Base-by-base conservation (phyloP, 2,113 vertebrate genomes). In the Sceloporus tristichus region DNA sequence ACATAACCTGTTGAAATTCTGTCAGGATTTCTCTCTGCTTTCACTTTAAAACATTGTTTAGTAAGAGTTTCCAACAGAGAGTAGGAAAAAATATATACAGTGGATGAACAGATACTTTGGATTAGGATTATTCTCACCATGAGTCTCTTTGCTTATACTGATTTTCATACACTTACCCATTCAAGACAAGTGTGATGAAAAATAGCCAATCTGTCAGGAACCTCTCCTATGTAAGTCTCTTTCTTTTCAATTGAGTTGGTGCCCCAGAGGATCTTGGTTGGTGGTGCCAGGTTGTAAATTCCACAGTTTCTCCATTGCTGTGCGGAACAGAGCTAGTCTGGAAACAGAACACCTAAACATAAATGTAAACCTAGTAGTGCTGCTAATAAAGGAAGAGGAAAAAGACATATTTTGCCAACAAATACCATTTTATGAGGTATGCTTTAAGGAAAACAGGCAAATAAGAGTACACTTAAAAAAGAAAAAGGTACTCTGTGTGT, bases 1-100 rank as follows among this genome's bases (percentile, higher is more conserved):
- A 95, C 90, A 90, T 94, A 96, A 96, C 95, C 96, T 97, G 95
- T 94, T 95, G 95, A 96, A 96, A 94, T 93, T 95, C 93, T 96
- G 95, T 95, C 95, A 97, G 93, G 93, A 93, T 96, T 93, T 94
- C 91, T 96, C 94, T 97, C 95, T 29, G 0, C 89, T 95, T 95
- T 95, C 93, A 90, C 88, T 82, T 96, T 92, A 96, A 23, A 71
- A 91, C 93, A 94, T 90, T 94, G 59, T 94, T 96, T 96, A 97
- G 96, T 96, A 96, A 95, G 92, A 91, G 77, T 0, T 93, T 94
- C 95, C 92, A 93, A 94, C 75, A 92, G 92, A 95, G 96, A 95
- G 91, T 82, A 90, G 91, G 94, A 88, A 89, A 2, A 71, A 29
- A 93, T 86, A 87, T 74, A 48, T 88, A 85, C 92, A 92, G 94